Base-by-base conservation (phyloP, 2,888 invertebrate species). In the Athalia cordata region DNA sequence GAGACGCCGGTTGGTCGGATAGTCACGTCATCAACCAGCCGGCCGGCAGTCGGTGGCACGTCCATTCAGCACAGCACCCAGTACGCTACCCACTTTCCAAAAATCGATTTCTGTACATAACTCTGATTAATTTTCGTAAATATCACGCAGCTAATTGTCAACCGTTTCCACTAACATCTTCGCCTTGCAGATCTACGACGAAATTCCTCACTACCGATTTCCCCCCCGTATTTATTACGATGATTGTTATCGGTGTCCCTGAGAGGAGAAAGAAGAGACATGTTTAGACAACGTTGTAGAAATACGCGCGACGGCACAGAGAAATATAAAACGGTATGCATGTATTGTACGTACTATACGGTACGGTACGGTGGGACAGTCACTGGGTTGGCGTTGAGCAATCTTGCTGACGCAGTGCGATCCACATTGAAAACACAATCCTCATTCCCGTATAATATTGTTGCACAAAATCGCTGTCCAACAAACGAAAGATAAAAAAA, bases 1-100 rank as follows among this genome's bases (percentile, higher is more conserved):
- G 13, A 4, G 8, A 43, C 45, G 45, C 47, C 57, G 72, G 59
- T 72, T 72, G 59, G 72, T 72, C 59, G 72, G 72, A 59, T 59
- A 57, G 72, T 62, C 61, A 62, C 62, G 75, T 75, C 75, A 62
- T 50, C 62, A 62, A 50, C 50, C 50, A 52, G 75, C 75, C 74
- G 29, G 62, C 62, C 72, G 62, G 62, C 68, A 49, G 15, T 50
- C 62, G 50, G 50, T 59, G 62, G 9, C 52, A 75, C 62, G 62
- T 62, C 29, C 52, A 62, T 61, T 50, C 47, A 62, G 6, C 15
- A 50, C 50, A 15, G 15, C 43, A 6, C 45, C 13, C 64, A 9
- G 3, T 5, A 13, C 64, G 13, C 45, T 9, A 45, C 47, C 50
- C 15, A 61, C 64, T 62, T 75, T 75, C 62, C 13, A 9, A 59